Evolutionary conservation across 2,888 invertebrate species (phyloP), one percentile per base, ranked within the genome.

Genomic region (Malthinus seriepunctatus): DNA sequence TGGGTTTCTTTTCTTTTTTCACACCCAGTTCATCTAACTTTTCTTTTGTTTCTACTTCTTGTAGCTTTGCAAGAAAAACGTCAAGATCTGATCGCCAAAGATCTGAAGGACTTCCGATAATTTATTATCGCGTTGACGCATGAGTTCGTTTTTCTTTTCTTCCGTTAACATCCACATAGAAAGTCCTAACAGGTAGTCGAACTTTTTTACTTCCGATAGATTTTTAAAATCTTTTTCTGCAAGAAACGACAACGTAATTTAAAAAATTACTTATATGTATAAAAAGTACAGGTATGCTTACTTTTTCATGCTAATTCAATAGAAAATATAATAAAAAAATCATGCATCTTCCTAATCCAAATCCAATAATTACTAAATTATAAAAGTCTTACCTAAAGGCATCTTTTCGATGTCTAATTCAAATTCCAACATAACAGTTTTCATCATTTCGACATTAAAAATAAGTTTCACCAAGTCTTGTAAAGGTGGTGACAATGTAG

Each of bases 331-430:
- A n/a, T n/a, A n/a, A n/a, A n/a, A n/a, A n/a, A n/a, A 47, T 31
- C 34, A 3, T n/a, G 32, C 9, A 11, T 11, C 38, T n/a, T n/a
- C n/a, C n/a, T n/a, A n/a, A n/a, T n/a, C n/a, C n/a, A n/a, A n/a
- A n/a, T n/a, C n/a, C n/a, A n/a, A n/a, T 10, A 8, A n/a, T n/a
- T n/a, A n/a, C n/a, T n/a, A n/a, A 50, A 49, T 31, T 15, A 42
- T 37, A 15, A 42, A 38, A 59, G 14, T 39, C 11, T 54, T 60
- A 66, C 69, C 99, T 7, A 99, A 80, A 0, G 99, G 99, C 98
- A 99, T 97, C 80, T 98, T 97, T 63, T 96, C 95, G 69, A 93
- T 86, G 77, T 99, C 98, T 67, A 99, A 82, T 82, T 99, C 96
- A 79, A 96, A 97, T 75, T 97, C 96, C 73, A 92, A 76, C 86